phyloP scores from a whole-genome alignment of 2,888 invertebrate genomes.

The Dyspetes luteomarginatus region DNA sequence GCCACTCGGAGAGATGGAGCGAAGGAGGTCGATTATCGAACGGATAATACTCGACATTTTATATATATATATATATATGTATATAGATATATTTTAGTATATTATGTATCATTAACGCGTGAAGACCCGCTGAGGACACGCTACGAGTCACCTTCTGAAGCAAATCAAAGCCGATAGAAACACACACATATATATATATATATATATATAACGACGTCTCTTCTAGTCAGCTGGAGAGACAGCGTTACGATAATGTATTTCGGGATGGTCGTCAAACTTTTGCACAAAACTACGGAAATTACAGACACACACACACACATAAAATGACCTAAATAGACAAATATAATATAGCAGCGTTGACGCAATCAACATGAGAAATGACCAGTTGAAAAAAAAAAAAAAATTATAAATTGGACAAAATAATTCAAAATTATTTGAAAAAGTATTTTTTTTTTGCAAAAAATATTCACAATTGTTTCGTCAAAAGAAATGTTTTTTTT shows the following conservation, averaged over 20 bases:
- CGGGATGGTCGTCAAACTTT: not conserved
- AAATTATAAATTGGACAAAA: not conserved
- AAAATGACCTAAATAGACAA: not conserved
- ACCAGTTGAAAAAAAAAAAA: not conserved
- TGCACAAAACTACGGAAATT: not conserved
- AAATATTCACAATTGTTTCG: not conserved
- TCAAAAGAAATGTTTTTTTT: not conserved
- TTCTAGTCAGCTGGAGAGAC: slow-evolving; percentile 15
- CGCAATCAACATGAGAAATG: not conserved
- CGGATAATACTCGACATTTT: slow-evolving; percentile 42
- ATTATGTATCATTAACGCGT: slow-evolving; percentile 21
- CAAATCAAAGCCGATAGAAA: slow-evolving; percentile 59
- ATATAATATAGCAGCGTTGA: not conserved
- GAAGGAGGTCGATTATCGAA: slow-evolving; percentile 66
- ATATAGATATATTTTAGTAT: not conserved
- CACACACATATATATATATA: slow-evolving; percentile 8
- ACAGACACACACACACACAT: not conserved
- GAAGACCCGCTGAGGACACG: slow-evolving; percentile 57
- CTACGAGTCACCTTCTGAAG: slow-evolving; percentile 43
- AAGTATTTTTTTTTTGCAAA: not conserved
- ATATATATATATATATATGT: slow-evolving; percentile 4
- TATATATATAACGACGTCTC: not conserved
- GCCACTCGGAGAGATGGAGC: slow-evolving; percentile 59
- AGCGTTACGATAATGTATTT: not conserved
- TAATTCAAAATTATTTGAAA: not conserved